Evolutionary conservation across 2,888 invertebrate genomes (phyloP).

Genomic region (Synergus umbraculus): DNA sequence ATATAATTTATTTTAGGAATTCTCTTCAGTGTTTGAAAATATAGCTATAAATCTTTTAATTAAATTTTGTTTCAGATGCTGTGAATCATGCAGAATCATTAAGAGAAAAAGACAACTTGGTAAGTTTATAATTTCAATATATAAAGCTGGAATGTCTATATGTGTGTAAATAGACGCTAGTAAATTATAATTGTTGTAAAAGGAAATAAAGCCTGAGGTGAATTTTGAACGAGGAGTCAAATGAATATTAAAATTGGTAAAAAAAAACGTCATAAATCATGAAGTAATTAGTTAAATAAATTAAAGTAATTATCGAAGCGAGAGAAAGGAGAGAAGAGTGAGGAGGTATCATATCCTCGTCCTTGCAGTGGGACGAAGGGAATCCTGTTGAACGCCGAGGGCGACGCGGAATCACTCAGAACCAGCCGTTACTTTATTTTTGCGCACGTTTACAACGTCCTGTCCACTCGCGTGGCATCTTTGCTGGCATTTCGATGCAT

Average conservation of each 20-base stretch:
- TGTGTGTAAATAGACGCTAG: too few species aligned
- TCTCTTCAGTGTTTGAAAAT: too few species aligned
- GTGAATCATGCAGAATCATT: too few species aligned
- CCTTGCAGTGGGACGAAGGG: conserved; percentile 43
- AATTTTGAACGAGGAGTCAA: not conserved
- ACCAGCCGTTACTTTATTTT: conserved; percentile 71
- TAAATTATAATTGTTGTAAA: not conserved
- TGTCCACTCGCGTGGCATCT: conserved; percentile 75
- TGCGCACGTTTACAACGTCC: conserved; percentile 73
- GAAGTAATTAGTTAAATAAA: conserved; percentile 37
- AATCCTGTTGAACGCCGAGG: conserved; percentile 62
- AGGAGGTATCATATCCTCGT: conserved; percentile 13
- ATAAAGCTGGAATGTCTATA: too few species aligned
- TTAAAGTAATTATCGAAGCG: conserved; percentile 21
- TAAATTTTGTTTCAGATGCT: too few species aligned
- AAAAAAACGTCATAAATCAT: conserved; percentile 14
- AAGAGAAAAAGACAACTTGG: too few species aligned
- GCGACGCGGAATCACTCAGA: conserved; percentile 75
- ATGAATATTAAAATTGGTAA: not conserved
- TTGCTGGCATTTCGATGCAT: conserved; percentile 77
- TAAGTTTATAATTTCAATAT: too few species aligned
- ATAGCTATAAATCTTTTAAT: too few species aligned
- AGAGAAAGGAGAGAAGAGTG: conserved; percentile 18
- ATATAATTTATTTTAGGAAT: too few species aligned
- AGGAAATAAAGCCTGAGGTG: not conserved